A percentile compares a stretch with the other conserved stretches of the same genome.
Evolutionary conservation across 2,888 invertebrate species (phyloP).

Genomic region (Macrosiphum euphorbiae): DNA sequence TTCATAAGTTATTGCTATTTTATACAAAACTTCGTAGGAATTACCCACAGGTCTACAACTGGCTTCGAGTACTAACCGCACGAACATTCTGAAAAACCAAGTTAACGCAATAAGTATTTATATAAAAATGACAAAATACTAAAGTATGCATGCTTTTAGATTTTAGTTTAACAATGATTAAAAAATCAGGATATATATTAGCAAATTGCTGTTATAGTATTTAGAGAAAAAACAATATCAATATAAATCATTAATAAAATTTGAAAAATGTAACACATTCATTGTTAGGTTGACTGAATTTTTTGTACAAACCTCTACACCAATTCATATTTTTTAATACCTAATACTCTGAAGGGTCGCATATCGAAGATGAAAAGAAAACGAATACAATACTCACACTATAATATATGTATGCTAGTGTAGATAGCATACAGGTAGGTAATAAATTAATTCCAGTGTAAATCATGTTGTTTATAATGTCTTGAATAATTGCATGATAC

Average conservation of each 20-base stretch:
- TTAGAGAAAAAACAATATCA: not conserved
- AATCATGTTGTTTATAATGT: not conserved
- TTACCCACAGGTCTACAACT: not conserved
- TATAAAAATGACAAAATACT: not conserved
- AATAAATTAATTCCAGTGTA: not conserved
- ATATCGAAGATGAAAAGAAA: not conserved
- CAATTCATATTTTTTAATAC: conserved; percentile 1
- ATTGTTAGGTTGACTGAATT: not conserved
- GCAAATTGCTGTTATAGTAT: too few species aligned
- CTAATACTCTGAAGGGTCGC: not conserved
- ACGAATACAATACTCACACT: not conserved
- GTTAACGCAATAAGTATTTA: not conserved
- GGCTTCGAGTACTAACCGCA: not conserved
- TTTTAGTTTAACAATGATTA: not conserved
- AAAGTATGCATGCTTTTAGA: not conserved
- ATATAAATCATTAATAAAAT: not conserved
- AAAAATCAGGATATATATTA: not conserved
- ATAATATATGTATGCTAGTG: not conserved
- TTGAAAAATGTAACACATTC: not conserved
- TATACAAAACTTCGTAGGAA: not conserved
- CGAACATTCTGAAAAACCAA: not conserved
- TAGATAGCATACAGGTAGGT: not conserved
- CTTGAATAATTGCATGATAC: not conserved
- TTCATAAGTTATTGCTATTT: not conserved
- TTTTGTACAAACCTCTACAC: not conserved